phyloP scores from a whole-genome alignment of 1,140 invertebrate genomes.

The Drosophila guanche region DNA sequence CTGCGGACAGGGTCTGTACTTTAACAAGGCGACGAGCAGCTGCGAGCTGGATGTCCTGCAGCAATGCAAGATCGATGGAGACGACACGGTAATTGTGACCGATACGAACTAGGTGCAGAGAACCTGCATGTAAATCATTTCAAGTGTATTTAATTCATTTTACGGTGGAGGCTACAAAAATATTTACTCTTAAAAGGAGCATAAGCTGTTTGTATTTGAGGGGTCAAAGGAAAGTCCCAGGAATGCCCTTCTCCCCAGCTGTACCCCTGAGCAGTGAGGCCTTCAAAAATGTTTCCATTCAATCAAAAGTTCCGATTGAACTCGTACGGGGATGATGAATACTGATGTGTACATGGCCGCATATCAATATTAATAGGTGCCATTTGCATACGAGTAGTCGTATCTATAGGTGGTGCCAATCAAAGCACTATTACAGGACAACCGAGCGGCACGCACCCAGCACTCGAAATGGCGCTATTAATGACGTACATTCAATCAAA shows the following conservation, averaged over 20 bases:
- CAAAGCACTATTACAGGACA: neutral
- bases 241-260: no score
- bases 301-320: neutral
- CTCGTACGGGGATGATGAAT: neutral
- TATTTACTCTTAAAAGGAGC: neutral
- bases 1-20: constrained; percentile 57
- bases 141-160: constrained; percentile 1
- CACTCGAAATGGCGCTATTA: constrained; percentile 18
- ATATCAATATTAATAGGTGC: constrained; percentile 12
- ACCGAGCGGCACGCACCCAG: constrained; percentile 17
- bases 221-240: no score
- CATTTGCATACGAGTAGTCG: constrained; percentile 12
- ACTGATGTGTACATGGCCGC: neutral
- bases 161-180: constrained; percentile 26
- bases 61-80: constrained; percentile 39
- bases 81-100: constrained; percentile 6
- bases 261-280: no score
- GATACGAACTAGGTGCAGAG: neutral
- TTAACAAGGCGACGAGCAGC: constrained; percentile 43
- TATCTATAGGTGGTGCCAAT: constrained; percentile 10
- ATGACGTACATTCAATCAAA: constrained; percentile 44
- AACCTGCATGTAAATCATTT: neutral
- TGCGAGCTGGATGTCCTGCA: constrained; percentile 55
- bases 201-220: neutral
- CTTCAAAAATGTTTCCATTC: neutral